Evolutionary conservation across 1,140 invertebrate species (phyloP), one percentile per base, ranked within the genome.

Genomic region (Glossosoma conforme): DNA sequence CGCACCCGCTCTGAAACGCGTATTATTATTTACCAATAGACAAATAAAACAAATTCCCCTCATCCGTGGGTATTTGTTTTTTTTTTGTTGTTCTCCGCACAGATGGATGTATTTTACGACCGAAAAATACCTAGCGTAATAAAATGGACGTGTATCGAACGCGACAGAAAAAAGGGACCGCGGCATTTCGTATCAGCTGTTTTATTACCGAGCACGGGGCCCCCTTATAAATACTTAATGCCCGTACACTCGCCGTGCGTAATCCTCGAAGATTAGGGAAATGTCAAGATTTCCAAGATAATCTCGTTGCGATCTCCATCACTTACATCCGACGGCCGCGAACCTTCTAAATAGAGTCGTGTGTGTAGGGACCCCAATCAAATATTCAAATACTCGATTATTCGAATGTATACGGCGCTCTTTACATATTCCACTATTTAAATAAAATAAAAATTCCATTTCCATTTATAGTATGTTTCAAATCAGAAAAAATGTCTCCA

Each of bases 141-240:
- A 50, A 50, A 50, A 50, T 41, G 38, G 45, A 43, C 46, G 45
- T 52, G 50, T 52, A 52, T 46, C 40, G 49, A 44, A 30, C 10
- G 41, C 20, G 30, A 28, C 19, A 24, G 42, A 35, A 24, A 35
- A 24, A 43, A 22, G 20, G 43, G 18, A 13, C 19, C 41, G 6
- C 41, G 30, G 22, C 13, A 15, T 19, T 21, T 32, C 43, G 43
- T 30, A 33, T 21, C 47, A 20, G 21, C 44, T 24, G 35, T 45
- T 52, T 52, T 52, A 40, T 40, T 52, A 35, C 11, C 18, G 15
- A 11, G 11, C 11, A n/a, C n/a, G 15, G 11, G 15, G 35, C 38
- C 15, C 52, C 30, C 38, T 51, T 42, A 49, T 46, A 50, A 40
- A 40, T 56, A 44, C 33, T 51, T 50, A 45, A 51, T 42, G 47